Conservation (phyloP, 2,797 vertebrate species). For the Vultur gryphus region DNA sequence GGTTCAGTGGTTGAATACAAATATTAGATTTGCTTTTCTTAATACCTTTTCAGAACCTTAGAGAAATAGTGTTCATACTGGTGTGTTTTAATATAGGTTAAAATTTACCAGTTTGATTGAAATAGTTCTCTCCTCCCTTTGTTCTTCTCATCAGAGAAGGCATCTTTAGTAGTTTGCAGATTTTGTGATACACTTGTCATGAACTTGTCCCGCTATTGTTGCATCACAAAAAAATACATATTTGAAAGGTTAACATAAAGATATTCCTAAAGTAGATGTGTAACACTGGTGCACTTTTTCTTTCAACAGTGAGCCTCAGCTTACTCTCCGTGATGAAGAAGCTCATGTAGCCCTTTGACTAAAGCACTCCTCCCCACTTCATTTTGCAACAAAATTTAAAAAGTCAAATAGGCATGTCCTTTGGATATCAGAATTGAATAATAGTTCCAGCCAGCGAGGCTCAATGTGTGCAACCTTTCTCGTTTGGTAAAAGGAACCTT, state of each 20-base stretch:
- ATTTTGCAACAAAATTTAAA: background rate
- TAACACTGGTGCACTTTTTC: background rate
- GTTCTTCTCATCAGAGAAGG: background rate
- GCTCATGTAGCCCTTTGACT: background rate
- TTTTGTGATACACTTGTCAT: background rate
- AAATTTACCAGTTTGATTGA: background rate
- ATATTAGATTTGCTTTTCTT: background rate
- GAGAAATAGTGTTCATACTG: background rate
- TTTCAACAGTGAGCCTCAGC: background rate
- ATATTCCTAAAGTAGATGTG: background rate
- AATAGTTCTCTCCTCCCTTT: background rate
- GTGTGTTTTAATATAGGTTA: background rate
- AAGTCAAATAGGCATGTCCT: background rate
- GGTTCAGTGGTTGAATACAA: background rate
- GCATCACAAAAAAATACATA: accelerated
- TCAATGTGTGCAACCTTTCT: background rate
- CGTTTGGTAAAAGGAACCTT: background rate
- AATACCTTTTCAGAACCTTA: background rate
- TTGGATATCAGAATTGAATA: background rate
- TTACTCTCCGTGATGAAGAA: background rate
- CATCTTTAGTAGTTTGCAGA: background rate
- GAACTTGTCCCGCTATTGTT: background rate
- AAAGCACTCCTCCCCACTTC: background rate
- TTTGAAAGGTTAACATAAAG: background rate
- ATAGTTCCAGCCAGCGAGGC: background rate